Base-by-base conservation (phyloP, 2,888 invertebrate species). In the Conops quadrifasciatus region DNA sequence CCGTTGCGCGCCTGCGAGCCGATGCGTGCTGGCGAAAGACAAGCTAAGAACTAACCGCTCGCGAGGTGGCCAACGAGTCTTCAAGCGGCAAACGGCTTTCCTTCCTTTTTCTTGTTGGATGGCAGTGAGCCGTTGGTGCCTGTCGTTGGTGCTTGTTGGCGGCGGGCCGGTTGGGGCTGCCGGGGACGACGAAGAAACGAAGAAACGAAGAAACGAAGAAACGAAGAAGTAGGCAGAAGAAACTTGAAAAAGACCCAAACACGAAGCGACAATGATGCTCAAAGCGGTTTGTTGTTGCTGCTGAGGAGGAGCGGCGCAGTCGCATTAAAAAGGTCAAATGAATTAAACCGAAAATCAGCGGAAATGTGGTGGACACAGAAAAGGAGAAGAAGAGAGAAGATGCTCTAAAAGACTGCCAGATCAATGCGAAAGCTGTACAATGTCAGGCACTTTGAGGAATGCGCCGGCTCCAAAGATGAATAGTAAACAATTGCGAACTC, bases 1-100 rank as follows among this genome's bases (percentile, higher is more conserved):
- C 36, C 36, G 36, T 36, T 36, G 36, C 36, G 4, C 4, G 4
- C 9, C 36, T 36, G 9, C 36, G 9, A 36, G 4, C 9, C 77
- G 76, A 74, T 77, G 83, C 83, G 82, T 80, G 78, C 83, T 75
- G 79, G 78, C 78, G 78, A 78, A 83, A 83, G 81, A 77, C 80
- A 80, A 80, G 77, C 78, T 82, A 82, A 83, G 83, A 84, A 84
- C 84, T 84, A 84, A 84, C 80, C 75, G 77, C 77, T 76, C 71
- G 77, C 76, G 74, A 64, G 21, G 78, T 77, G 78, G 75, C 75
- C 74, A 76, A 74, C 71, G 71, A 66, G 73, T 72, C 75, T 72
- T 73, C 69, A 77, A 77, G 74, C 71, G 72, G 71, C 72, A 67
- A 67, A 72, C 45, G 26, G 9, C 9, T 36, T 36, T 36, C 36